phyloP scores from a whole-genome alignment of 2,113 vertebrate genomes.

The Anhinga rufa region DNA sequence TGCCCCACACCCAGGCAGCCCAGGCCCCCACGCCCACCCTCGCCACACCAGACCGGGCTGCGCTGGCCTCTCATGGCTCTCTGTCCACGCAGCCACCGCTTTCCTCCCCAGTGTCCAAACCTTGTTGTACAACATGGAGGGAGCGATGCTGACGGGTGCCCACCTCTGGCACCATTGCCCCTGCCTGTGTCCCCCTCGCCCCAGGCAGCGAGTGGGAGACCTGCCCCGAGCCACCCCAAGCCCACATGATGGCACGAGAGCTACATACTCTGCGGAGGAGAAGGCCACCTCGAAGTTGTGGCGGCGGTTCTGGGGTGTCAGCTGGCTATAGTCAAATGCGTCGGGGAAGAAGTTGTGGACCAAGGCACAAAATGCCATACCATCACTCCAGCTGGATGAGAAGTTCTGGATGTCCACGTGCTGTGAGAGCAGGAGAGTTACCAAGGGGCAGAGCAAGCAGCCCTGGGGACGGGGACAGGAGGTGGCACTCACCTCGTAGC shows the following conservation, averaged over 20 bases:
- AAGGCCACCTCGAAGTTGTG: conserved; percentile 97
- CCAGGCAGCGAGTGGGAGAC: neutral
- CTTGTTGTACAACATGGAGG: neutral
- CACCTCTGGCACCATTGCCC: neutral
- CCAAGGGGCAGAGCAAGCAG: neutral
- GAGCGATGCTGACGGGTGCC: neutral
- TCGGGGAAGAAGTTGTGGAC: conserved; percentile 98
- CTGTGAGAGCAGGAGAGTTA: conserved; percentile 62
- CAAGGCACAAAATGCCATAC: conserved; percentile 97
- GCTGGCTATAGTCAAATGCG: conserved; percentile 89
- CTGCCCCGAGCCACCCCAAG: neutral
- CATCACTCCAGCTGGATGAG: conserved; percentile 96
- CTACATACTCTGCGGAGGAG: conserved; percentile 91
- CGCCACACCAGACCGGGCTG: neutral
- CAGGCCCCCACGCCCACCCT: neutral
- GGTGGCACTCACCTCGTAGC: conserved; percentile 83
- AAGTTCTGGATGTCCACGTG: conserved; percentile 98
- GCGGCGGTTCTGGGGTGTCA: conserved; percentile 90
- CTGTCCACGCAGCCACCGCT: neutral
- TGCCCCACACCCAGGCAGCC: neutral
- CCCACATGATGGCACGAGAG: neutral
- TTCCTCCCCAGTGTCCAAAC: neutral
- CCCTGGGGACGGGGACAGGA: neutral
- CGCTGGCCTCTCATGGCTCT: neutral
- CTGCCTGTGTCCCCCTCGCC: accelerated